These are phyloP conservation scores for Drosophila gunungcola DNA, from an alignment of 1,140 invertebrate species.

Conservation along the genomic window DNA sequence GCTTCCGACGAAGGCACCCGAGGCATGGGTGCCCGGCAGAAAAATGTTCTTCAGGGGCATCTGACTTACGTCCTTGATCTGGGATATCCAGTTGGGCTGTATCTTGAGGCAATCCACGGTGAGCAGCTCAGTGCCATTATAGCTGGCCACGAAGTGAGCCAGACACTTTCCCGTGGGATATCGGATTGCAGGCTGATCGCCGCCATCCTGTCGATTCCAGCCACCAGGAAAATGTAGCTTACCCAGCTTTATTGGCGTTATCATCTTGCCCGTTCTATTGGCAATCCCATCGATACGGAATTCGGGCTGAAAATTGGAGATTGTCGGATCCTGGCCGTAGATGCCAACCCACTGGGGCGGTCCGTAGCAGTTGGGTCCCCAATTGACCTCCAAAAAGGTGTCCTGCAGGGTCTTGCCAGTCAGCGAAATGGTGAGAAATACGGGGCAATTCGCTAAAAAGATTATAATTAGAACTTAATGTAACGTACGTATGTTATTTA, in stretches of 20 bases:
- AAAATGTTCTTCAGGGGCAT: conserved; percentile 74
- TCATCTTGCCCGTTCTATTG: conserved; percentile 81
- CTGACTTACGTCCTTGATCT: conserved; percentile 80
- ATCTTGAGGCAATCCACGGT: conserved; percentile 87
- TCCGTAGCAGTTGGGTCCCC: conserved; percentile 85
- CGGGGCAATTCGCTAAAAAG: conserved; percentile 60
- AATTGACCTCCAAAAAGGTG: conserved; percentile 86
- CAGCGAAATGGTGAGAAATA: conserved; percentile 70
- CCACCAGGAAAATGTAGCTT: conserved; percentile 85
- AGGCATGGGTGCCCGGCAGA: conserved; percentile 87
- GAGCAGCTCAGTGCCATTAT: conserved; percentile 85
- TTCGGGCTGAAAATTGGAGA: conserved; percentile 65
- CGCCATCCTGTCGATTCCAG: conserved; percentile 85
- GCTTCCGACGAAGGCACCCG: conserved; percentile 86
- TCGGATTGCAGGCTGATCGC: conserved; percentile 51
- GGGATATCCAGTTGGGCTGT: conserved; percentile 88
- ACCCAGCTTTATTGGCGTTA: conserved; percentile 85
- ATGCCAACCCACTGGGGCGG: conserved; percentile 79
- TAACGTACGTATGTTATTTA: neutral
- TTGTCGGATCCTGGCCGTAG: conserved; percentile 71
- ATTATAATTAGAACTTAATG: neutral
- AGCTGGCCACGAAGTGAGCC: conserved; percentile 86
- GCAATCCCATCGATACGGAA: conserved; percentile 56
- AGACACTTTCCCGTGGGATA: conserved; percentile 82
- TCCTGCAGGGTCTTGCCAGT: conserved; percentile 81